Conservation (phyloP, 2,888 invertebrate genomes). For the Tryphoninae sp. region DNA sequence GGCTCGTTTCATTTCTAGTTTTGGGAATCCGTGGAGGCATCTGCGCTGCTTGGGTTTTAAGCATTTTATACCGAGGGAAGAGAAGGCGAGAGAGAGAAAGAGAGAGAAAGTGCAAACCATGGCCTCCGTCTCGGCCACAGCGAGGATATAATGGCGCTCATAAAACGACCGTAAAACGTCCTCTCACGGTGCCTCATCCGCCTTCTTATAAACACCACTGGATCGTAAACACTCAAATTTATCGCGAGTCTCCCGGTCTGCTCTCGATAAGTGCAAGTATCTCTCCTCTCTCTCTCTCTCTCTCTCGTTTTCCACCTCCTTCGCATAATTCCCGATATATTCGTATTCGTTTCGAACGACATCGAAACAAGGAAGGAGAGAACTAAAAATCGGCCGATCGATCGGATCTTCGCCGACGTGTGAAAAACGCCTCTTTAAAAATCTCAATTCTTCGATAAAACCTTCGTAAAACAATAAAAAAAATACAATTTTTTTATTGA, state of each 20-base stretch:
- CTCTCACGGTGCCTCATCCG: slow-evolving; percentile 60
- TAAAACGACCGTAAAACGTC: slow-evolving; percentile 74
- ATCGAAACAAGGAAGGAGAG: slow-evolving; percentile 1
- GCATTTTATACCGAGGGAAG: slow-evolving; percentile 19
- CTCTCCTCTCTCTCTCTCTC: neutral
- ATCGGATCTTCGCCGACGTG: neutral
- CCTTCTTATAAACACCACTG: slow-evolving; percentile 70
- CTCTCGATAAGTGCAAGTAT: slow-evolving; percentile 55
- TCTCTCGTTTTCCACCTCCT: slow-evolving; percentile 1
- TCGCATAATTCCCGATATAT: slow-evolving; percentile 3
- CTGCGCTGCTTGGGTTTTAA: neutral
- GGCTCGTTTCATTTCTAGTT: slow-evolving; percentile 71
- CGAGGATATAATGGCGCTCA: slow-evolving; percentile 69
- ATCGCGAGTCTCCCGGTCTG: slow-evolving; percentile 64
- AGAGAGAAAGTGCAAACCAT: slow-evolving; percentile 22
- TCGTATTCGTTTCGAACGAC: slow-evolving; percentile 10
- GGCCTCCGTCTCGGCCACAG: slow-evolving; percentile 40
- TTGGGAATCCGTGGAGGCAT: slow-evolving; percentile 67
- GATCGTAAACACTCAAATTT: slow-evolving; percentile 73
- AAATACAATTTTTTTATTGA: neutral
- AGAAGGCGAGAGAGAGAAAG: neutral
- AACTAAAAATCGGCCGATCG: neutral
- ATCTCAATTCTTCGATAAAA: no score
- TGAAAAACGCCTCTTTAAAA: no score
- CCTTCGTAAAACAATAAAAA: no score